These are phyloP conservation scores for Notarius quadriscutis DNA, from an alignment of 2,113 vertebrate species.

Conservation along the genomic window DNA sequence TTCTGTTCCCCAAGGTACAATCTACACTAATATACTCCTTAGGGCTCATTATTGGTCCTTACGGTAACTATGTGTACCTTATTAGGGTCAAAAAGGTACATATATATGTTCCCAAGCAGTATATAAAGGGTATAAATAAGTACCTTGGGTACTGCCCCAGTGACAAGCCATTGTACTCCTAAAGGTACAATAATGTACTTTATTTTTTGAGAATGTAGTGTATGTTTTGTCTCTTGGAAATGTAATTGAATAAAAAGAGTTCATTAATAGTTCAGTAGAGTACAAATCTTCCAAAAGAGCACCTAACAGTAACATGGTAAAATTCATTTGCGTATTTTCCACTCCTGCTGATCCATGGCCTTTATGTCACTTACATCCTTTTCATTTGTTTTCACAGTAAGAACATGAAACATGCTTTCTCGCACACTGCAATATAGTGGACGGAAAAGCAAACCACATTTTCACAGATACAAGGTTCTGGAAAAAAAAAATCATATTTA, in stretches of 20 bases:
- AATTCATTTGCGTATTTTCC: background rate
- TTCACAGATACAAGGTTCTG: background rate
- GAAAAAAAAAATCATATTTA: background rate
- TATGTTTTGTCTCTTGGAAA: background rate
- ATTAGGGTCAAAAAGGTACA: too few species aligned
- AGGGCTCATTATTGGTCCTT: too few species aligned
- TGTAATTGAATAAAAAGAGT: background rate
- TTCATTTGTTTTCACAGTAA: background rate
- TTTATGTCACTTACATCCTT: background rate
- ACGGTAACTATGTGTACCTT: too few species aligned
- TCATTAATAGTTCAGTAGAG: background rate
- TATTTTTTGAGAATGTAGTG: background rate
- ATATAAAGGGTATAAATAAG: too few species aligned
- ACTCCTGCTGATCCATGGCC: background rate
- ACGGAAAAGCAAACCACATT: background rate
- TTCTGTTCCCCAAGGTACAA: too few species aligned
- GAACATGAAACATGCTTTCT: too few species aligned
- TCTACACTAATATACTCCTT: too few species aligned
- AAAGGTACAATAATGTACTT: too few species aligned
- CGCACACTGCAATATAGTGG: too few species aligned
- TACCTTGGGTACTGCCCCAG: too few species aligned
- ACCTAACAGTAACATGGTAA: background rate
- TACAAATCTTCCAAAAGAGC: background rate
- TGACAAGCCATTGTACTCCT: too few species aligned
- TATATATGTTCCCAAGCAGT: too few species aligned